Percentiles rank a stretch among this genome's conserved stretches.
These are phyloP conservation scores for Hoplodrina ambigua DNA, from an alignment of 2,888 invertebrate genomes.

Conservation along the genomic window DNA sequence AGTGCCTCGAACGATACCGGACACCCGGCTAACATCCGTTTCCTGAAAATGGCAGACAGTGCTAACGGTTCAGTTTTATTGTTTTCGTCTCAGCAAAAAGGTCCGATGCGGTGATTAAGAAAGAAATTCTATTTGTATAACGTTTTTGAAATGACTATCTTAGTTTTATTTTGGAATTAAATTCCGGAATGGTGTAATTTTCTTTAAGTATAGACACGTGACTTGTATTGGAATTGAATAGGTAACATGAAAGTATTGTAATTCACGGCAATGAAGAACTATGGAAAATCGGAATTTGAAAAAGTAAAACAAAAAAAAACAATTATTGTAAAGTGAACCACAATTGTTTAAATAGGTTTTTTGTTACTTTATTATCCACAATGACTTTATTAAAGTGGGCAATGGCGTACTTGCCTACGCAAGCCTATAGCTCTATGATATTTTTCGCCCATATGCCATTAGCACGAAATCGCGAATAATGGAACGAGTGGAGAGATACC, in stretches of 20 bases:
- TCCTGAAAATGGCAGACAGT: conserved; percentile 79
- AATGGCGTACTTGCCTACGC: no score
- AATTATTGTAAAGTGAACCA: no score
- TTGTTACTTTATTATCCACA: no score
- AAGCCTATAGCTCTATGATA: no score
- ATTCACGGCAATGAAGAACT: no score
- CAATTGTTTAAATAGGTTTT: no score
- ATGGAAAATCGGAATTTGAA: no score
- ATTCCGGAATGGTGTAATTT: conserved; percentile 5
- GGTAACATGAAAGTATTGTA: neutral
- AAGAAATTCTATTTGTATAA: conserved; percentile 36
- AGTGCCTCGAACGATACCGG: conserved; percentile 79
- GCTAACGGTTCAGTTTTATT: conserved; percentile 78
- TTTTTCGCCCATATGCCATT: no score
- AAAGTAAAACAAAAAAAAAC: no score
- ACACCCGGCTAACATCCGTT: conserved; percentile 84
- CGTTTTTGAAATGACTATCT: conserved; percentile 25
- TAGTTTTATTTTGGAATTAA: conserved; percentile 9
- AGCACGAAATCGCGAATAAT: no score
- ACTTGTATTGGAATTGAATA: neutral
- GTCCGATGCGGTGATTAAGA: conserved; percentile 56
- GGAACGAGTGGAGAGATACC: no score
- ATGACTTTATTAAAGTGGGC: no score
- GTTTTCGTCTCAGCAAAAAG: conserved; percentile 71
- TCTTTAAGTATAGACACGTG: neutral